Conservation (phyloP, 2,113 vertebrate genomes). For the Syngnathus typhle region DNA sequence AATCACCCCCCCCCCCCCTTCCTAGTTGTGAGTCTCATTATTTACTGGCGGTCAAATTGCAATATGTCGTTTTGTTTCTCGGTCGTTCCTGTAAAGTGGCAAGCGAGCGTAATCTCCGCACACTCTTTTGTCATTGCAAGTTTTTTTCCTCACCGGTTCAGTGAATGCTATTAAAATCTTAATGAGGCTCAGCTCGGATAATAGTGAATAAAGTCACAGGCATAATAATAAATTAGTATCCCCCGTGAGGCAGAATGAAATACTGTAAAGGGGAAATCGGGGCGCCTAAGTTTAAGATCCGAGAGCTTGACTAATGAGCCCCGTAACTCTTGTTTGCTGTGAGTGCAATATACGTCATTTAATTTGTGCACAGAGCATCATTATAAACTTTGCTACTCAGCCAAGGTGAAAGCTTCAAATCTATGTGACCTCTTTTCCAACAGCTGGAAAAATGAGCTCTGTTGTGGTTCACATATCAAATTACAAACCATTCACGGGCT, state of each 20-base stretch:
- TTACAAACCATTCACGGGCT: conserved; percentile 4
- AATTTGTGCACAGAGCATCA: not conserved
- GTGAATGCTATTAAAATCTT: not conserved
- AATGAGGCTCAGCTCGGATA: not conserved
- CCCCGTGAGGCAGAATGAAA: conserved; percentile 19
- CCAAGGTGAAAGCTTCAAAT: not conserved
- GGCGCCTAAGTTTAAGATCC: conserved; percentile 22
- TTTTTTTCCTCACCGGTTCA: not conserved
- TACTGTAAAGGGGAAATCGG: conserved; percentile 1
- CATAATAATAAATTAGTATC: conserved; percentile 14
- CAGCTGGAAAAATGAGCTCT: not conserved
- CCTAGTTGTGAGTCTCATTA: not conserved
- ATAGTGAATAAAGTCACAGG: not conserved
- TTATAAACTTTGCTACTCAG: not conserved
- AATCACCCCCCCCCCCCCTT: not conserved
- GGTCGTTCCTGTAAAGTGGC: not conserved
- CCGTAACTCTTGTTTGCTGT: not conserved
- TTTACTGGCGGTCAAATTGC: not conserved
- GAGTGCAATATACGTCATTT: not conserved
- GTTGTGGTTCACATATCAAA: conserved; percentile 6
- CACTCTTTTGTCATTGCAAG: not conserved
- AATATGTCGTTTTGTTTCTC: not conserved
- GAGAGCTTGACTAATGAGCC: conserved; percentile 33
- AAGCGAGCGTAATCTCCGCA: not conserved
- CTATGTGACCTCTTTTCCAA: conserved; percentile 6